Percentiles rank a stretch among this genome's conserved stretches.
These are phyloP conservation scores for Rhinogobio ventralis DNA, from an alignment of 2,797 vertebrate genomes.

Conservation along the genomic window DNA sequence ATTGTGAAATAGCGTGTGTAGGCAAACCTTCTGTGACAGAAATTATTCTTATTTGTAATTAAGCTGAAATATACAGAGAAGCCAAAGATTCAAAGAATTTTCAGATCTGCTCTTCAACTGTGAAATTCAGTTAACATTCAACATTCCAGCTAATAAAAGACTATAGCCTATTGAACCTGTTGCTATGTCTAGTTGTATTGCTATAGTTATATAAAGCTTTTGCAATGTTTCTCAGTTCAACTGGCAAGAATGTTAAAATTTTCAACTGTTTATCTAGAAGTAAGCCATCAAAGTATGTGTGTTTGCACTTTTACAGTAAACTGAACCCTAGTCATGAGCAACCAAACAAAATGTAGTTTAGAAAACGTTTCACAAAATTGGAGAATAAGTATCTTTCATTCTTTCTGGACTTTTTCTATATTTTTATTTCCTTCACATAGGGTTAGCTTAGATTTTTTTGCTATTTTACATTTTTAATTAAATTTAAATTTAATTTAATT, in stretches of 20 bases:
- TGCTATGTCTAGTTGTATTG: background rate
- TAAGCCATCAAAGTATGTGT: background rate
- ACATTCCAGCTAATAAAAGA: background rate
- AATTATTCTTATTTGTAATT: slow-evolving; percentile 18
- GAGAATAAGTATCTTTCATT: background rate
- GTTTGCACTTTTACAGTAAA: background rate
- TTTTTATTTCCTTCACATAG: background rate
- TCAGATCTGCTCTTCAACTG: background rate
- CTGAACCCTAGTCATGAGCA: background rate
- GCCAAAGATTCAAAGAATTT: slow-evolving; percentile 11
- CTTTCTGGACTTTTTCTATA: background rate
- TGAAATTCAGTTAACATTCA: background rate
- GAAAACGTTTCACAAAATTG: background rate
- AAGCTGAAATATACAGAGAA: slow-evolving; percentile 19
- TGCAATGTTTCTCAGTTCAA: background rate
- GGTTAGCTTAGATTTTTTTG: background rate
- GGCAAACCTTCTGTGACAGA: slow-evolving; percentile 5
- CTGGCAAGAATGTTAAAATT: background rate
- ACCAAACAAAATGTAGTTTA: background rate
- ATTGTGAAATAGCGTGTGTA: slow-evolving; percentile 9
- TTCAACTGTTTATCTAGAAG: background rate
- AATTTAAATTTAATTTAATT: background rate
- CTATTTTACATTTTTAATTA: background rate
- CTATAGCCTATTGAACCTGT: background rate
- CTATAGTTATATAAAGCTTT: background rate